These are phyloP conservation scores for Apteryx mantelli DNA, from an alignment of 2,113 vertebrate species.

Conservation along the genomic window DNA sequence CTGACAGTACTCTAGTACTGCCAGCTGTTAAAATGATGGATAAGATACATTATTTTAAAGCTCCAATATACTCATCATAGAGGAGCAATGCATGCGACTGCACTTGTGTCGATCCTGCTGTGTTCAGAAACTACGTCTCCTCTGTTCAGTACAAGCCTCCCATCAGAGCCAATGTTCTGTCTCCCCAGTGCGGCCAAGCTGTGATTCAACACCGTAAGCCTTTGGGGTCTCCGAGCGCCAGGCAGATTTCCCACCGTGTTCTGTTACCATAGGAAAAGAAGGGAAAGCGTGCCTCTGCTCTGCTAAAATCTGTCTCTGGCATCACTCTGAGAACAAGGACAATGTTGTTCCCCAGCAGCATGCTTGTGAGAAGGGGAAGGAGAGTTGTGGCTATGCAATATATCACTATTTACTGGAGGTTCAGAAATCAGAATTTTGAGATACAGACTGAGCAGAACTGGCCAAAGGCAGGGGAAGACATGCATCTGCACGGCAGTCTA, in stretches of 20 bases:
- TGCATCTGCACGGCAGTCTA: background rate
- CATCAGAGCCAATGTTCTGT: accelerated
- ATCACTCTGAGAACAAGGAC: background rate
- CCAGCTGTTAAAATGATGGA: background rate
- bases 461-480: background rate
- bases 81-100: background rate
- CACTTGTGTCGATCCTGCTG: background rate
- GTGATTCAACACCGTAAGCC: background rate
- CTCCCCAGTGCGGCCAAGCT: no score
- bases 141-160: background rate
- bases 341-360: background rate
- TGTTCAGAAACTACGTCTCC: background rate
- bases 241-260: background rate
- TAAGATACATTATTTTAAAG: background rate
- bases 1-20: background rate
- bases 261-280: background rate
- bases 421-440: background rate
- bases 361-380: background rate
- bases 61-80: background rate
- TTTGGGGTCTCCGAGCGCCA: background rate
- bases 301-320: background rate
- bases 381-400: background rate
- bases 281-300: background rate
- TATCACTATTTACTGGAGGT: background rate
- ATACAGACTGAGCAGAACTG: background rate